Evolutionary conservation across 1,140 invertebrate genomes (phyloP).

Genomic region (Zaprionus africanus): DNA sequence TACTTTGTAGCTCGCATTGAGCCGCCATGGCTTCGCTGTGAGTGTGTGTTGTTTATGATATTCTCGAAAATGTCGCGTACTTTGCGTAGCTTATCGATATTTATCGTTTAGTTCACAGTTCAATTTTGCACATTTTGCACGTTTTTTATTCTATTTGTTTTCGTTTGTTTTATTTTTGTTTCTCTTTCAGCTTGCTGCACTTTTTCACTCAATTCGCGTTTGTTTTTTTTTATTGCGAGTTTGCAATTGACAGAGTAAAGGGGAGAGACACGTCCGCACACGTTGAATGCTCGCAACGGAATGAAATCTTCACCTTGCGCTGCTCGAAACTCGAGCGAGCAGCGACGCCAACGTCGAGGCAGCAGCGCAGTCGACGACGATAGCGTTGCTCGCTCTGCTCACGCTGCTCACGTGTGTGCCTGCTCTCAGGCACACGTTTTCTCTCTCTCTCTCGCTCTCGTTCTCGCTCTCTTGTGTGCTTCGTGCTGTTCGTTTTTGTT

Average conservation of each 20-base stretch:
- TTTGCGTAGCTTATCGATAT: constrained; percentile 15
- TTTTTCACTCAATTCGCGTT: constrained; percentile 24
- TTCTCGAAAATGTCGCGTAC: neutral
- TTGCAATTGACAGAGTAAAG: neutral
- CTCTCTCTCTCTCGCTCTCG: constrained; percentile 33
- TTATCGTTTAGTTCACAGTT: constrained; percentile 23
- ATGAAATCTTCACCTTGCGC: constrained; percentile 74
- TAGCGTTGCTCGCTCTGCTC: neutral
- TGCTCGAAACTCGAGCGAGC: constrained; percentile 14
- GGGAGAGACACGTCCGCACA: constrained; percentile 52
- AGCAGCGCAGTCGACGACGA: constrained; percentile 19
- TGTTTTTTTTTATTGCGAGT: constrained; percentile 11
- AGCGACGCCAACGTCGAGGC: constrained; percentile 30
- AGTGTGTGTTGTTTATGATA: constrained; percentile 31
- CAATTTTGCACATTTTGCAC: constrained; percentile 32
- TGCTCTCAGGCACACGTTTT: constrained; percentile 36
- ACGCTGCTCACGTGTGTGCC: neutral
- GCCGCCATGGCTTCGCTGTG: constrained; percentile 59
- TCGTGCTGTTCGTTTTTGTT: constrained; percentile 67
- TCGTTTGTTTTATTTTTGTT: constrained; percentile 5
- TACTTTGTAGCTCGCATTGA: constrained; percentile 27
- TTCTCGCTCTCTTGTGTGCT: constrained; percentile 26
- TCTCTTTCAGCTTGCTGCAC: constrained; percentile 8
- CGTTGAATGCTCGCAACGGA: constrained; percentile 73
- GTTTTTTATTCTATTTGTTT: constrained; percentile 11